Base-by-base conservation (phyloP, 64 coral and sea anemone genomes). In the Montipora cactus region DNA sequence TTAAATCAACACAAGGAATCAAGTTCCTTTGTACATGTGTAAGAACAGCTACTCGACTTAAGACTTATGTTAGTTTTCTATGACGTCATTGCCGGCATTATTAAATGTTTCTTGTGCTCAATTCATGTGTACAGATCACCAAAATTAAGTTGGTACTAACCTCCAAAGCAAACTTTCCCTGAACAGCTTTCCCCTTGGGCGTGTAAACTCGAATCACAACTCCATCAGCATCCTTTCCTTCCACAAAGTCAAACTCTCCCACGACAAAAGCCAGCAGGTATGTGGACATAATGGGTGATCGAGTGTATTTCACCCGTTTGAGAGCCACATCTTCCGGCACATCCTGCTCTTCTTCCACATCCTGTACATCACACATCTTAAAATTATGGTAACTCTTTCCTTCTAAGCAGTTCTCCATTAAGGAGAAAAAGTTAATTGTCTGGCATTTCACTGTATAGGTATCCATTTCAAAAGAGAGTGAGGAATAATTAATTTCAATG, bases 201-300 rank as follows among this genome's bases (percentile, higher is more conserved):
- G 98, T 99, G 55, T 99, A 99, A 22, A 99, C 98, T 74, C 95
- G 92, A 13, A 99, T 87, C 5, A 57, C 49, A 0, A 99, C 92
- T 5, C 95, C 95, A 90, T 99, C 95, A 47, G 81, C 19, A 90
- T 99, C 98, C 21, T 79, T 88, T 14, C 66, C 98, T 93, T 99
- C 98, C 9, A 99, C 98, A 90, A 94, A 99, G 71, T 99, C 98
- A 96, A 96, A 99, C 58, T 99, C 98, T 44, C 98, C 98, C 92
- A 96, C 98, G 75, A 99, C 98, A 96, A 99, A 99, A 5, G 98
- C 98, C 46, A 99, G 70, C 53, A 99, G 89, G 59, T 99, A 99
- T 12, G 98, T 96, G 47, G 98, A 99, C 98, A 99, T 99, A 47
- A 99, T 79, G 8, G 98, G 98, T 74, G 98, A 90, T 9, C 50